A percentile compares a stretch with the other conserved stretches of the same genome.
Evolutionary conservation across 2,797 vertebrate genomes (phyloP).

Genomic region (Rhinophrynus dorsalis): DNA sequence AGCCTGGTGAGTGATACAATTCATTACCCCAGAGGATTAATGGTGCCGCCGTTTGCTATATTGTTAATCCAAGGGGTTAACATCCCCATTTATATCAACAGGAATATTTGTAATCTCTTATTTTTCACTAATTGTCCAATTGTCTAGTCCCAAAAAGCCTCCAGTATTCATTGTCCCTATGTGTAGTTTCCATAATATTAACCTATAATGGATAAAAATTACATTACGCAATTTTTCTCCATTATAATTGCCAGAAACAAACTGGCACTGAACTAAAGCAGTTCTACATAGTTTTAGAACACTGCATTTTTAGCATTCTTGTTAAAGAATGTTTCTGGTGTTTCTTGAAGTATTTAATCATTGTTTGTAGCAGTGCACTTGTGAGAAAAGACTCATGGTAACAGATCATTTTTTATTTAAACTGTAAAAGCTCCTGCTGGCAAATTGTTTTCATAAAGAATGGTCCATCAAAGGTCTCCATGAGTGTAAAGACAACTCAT

Average conservation of each 20-base stretch:
- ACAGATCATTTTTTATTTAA: conserved; percentile 11
- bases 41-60: too few species aligned
- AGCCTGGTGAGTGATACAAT: too few species aligned
- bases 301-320: conserved; percentile 60
- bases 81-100: too few species aligned
- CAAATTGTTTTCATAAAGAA: conserved; percentile 32
- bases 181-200: too few species aligned
- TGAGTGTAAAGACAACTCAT: conserved; percentile 22
- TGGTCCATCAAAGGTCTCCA: conserved; percentile 12
- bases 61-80: too few species aligned
- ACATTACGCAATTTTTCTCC: too few species aligned
- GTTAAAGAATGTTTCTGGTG: conserved; percentile 56
- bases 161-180: too few species aligned
- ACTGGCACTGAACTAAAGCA: conserved; percentile 54
- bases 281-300: conserved; percentile 44
- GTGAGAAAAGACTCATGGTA: conserved; percentile 28
- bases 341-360: conserved; percentile 50
- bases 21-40: too few species aligned
- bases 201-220: too few species aligned
- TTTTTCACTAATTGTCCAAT: too few species aligned
- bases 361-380: conserved; percentile 48
- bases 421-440: conserved; percentile 25
- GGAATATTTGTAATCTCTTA: too few species aligned
- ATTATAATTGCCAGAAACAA: conserved; percentile 23
- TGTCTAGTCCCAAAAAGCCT: too few species aligned